A percentile compares a stretch with the other conserved stretches of the same genome.
phyloP scores from a whole-genome alignment of 1,140 invertebrate species.

The Triops longicaudatus region DNA sequence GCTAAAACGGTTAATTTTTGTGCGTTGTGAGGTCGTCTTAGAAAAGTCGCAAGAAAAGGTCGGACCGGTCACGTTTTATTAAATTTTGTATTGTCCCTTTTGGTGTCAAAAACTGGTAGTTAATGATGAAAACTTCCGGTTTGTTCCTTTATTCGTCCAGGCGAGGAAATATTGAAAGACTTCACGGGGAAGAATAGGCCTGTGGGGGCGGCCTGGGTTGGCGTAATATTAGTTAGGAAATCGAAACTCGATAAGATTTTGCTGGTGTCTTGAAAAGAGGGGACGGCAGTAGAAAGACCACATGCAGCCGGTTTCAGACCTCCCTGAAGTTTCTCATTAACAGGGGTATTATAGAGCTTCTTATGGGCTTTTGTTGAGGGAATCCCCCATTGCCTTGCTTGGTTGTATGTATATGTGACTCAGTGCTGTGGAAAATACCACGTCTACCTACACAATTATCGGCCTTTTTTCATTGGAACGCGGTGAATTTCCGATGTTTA shows the following conservation, averaged over 20 bases:
- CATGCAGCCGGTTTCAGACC: neutral
- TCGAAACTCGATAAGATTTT: neutral
- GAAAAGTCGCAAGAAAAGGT: too few species aligned
- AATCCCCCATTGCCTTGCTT: neutral
- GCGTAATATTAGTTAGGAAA: neutral
- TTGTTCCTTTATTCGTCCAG: neutral
- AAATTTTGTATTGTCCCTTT: too few species aligned
- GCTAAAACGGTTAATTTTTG: too few species aligned
- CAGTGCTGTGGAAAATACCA: neutral
- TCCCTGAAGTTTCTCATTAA: conserved; percentile 5
- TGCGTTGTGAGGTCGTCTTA: too few species aligned
- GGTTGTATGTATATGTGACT: neutral
- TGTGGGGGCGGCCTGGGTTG: neutral
- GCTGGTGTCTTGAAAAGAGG: neutral
- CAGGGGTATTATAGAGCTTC: neutral
- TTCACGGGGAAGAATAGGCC: neutral
- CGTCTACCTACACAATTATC: neutral
- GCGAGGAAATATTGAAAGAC: neutral
- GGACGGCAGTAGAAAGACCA: neutral
- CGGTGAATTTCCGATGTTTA: neutral
- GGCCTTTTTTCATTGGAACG: neutral
- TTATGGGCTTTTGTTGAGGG: neutral
- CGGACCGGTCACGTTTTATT: too few species aligned
- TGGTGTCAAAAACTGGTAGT: too few species aligned
- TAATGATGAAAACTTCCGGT: too few species aligned